Evolutionary conservation across 2,113 vertebrate species (phyloP).

Genomic region (Carassius carassius): DNA sequence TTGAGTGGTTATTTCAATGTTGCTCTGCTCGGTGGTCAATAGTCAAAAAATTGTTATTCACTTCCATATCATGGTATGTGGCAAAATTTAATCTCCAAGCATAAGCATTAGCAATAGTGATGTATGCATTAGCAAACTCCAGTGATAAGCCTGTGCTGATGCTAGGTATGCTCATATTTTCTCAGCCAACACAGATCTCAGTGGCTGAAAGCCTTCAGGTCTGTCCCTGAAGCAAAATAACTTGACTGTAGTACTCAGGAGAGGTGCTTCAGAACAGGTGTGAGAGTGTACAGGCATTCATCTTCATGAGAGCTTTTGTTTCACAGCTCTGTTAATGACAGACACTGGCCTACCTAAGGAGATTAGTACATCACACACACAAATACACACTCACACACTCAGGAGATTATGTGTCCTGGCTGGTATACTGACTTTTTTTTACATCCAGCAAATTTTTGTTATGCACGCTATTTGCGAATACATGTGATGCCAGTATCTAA

Average conservation of each 20-base stretch:
- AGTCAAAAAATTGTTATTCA: neutral
- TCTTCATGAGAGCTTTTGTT: constrained; percentile 60
- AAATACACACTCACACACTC: constrained; percentile 17
- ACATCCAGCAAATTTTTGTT: neutral
- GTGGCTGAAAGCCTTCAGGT: constrained; percentile 38
- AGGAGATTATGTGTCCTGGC: constrained; percentile 19
- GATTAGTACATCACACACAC: constrained; percentile 65
- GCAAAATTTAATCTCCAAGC: neutral
- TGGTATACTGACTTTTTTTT: neutral
- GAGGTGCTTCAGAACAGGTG: constrained; percentile 52
- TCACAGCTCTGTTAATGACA: constrained; percentile 52
- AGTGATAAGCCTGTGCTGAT: constrained; percentile 18
- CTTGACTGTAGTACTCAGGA: constrained; percentile 39
- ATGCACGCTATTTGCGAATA: neutral
- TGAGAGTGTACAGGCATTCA: constrained; percentile 48
- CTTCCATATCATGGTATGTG: neutral
- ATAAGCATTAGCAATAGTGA: neutral
- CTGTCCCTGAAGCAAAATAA: constrained; percentile 47
- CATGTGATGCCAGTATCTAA: constrained; percentile 24
- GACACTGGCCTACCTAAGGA: constrained; percentile 70
- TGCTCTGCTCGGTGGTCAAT: neutral
- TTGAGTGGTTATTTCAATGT: neutral
- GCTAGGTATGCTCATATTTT: constrained; percentile 32
- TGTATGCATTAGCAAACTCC: neutral
- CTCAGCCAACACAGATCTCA: constrained; percentile 22